Evolutionary conservation across 2,888 invertebrate species (phyloP), one percentile per base, ranked within the genome.

Genomic region (Dynastes grantii): DNA sequence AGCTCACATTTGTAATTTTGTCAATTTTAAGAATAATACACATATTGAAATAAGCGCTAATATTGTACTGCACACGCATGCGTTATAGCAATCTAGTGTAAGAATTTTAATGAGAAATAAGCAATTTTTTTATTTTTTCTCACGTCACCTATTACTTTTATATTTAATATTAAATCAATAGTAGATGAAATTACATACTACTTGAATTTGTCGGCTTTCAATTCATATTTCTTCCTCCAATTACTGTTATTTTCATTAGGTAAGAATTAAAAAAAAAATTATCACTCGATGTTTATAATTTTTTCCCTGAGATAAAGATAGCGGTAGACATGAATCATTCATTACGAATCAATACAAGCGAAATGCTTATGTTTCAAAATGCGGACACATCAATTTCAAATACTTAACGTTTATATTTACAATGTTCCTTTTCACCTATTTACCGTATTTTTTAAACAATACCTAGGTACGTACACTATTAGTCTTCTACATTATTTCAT

Each of bases 271-370:
- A 45, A 40, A 22, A 13, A 68, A 27, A 68, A 51, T 27, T 11
- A 45, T 68, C 13, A 49, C 11, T 13, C 13, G 27, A 13, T n/a
- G 22, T 51, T 51, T 4, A 27, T 40, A 73, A 73, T 29, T 73
- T 73, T 71, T 73, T 73, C 73, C 73, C 73, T 73, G 73, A 73
- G 73, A 37, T 73, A 58, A 58, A 58, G 58, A 58, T 73, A 73
- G 73, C 22, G 67, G 22, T 37, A 58, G 40, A 37, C 73, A 58
- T 40, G 40, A 73, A 55, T 61, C 16, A 73, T 37, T 61, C 16
- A 73, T 37, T 55, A 40, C 73, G 22, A 58, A n/a, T 58, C 16
- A 58, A 29, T 40, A 40, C 9, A 58, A 58, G 58, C 45, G 45
- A 73, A 40, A 55, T 58, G 55, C 37, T 40, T 40, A 73, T 22